Percentiles rank a stretch among this genome's conserved stretches.
phyloP scores from a whole-genome alignment of 2,888 invertebrate species.

The Cheilosia vulpina region DNA sequence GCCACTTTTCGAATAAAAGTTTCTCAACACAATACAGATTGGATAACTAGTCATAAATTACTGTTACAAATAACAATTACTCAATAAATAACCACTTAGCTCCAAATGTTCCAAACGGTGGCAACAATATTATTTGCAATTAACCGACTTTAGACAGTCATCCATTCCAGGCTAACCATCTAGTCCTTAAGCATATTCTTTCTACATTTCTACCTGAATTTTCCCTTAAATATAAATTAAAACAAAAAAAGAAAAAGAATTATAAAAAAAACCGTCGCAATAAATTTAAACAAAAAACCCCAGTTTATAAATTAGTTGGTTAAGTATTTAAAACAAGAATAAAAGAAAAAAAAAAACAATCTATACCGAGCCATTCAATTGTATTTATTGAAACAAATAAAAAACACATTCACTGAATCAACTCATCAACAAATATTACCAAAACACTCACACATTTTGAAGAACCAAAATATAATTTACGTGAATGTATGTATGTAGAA shows the following conservation, averaged over 20 bases:
- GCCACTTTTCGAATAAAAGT: constrained; percentile 36
- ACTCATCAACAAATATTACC: constrained; percentile 58
- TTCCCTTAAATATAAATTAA: constrained; percentile 10
- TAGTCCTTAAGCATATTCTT: constrained; percentile 21
- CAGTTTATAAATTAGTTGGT: constrained; percentile 73
- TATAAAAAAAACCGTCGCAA: constrained; percentile 74
- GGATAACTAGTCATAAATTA: constrained; percentile 24
- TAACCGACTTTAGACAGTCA: constrained; percentile 9
- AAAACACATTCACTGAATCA: constrained; percentile 75
- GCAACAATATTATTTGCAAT: constrained; percentile 21
- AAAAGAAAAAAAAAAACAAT: constrained; percentile 78
- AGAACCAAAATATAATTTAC: constrained; percentile 58
- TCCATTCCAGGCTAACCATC: constrained; percentile 51
- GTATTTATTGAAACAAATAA: constrained; percentile 80
- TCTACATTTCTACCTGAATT: constrained; percentile 58
- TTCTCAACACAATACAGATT: constrained; percentile 32
- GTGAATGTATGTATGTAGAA: constrained; percentile 66
- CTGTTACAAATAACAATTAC: constrained; percentile 17
- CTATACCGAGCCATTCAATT: constrained; percentile 83
- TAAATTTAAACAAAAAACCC: constrained; percentile 55
- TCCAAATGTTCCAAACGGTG: constrained; percentile 3
- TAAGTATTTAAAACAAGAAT: constrained; percentile 76
- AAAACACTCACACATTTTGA: constrained; percentile 52
- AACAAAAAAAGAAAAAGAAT: constrained; percentile 44
- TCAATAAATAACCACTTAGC: constrained; percentile 35